A percentile compares a stretch with the other conserved stretches of the same genome.
Evolutionary conservation across 2,888 invertebrate species (phyloP).

Genomic region (Zonitis immaculata): DNA sequence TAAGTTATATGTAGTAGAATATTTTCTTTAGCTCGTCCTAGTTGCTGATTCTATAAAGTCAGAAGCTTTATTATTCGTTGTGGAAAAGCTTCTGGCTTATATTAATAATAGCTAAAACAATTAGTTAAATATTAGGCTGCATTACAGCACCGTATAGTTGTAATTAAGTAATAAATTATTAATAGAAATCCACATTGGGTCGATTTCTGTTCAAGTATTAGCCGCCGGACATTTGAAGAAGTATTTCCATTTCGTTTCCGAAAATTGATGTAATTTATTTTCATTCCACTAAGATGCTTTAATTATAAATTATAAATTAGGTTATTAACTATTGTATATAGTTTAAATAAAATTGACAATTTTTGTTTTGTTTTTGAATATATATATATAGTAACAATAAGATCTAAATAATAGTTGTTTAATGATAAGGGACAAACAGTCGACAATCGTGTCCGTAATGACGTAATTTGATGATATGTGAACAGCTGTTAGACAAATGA

Average conservation of each 20-base stretch:
- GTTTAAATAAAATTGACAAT: too few relatives aligned
- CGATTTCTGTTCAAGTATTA: neutral
- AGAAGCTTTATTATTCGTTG: conserved; percentile 30
- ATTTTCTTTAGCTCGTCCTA: neutral
- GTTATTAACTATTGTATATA: too few relatives aligned
- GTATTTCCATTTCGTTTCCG: conserved; percentile 10
- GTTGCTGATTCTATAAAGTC: neutral
- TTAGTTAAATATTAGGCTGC: conserved; percentile 49
- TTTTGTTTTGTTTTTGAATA: too few relatives aligned
- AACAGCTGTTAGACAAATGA: conserved; percentile 51
- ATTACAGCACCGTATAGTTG: conserved; percentile 42
- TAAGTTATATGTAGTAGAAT: too few relatives aligned
- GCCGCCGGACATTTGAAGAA: conserved; percentile 14
- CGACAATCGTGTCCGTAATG: conserved; percentile 45
- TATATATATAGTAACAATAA: too few relatives aligned
- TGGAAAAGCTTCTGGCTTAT: conserved; percentile 35
- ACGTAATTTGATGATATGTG: conserved; percentile 51
- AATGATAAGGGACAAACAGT: conserved; percentile 31
- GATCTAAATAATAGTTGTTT: conserved; percentile 17
- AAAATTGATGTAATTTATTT: conserved; percentile 10
- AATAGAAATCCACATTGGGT: conserved; percentile 24
- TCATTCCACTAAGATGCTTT: conserved; percentile 11
- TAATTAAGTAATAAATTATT: conserved; percentile 46
- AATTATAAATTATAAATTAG: neutral
- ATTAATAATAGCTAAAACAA: conserved; percentile 49